phyloP scores from a whole-genome alignment of 2,888 invertebrate genomes.

The Torymus tubicola region DNA sequence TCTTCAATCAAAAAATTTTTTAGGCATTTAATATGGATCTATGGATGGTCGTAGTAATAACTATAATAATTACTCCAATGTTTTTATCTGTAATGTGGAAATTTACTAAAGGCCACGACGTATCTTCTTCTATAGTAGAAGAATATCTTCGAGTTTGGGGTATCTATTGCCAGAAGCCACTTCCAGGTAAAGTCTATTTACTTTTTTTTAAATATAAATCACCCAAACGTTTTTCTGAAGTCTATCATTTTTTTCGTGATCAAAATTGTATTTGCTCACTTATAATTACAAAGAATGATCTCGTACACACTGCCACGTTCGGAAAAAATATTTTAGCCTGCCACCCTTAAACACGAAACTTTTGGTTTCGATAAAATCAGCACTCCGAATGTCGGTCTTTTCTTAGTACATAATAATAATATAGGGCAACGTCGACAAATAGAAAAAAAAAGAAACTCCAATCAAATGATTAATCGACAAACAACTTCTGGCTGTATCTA shows the following conservation, averaged over 20 bases:
- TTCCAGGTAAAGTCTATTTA: slow-evolving; percentile 38
- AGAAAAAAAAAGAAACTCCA: no score
- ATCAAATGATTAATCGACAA: neutral
- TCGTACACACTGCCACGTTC: no score
- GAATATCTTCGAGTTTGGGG: slow-evolving; percentile 50
- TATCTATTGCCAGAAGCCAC: slow-evolving; percentile 53
- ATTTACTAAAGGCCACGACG: slow-evolving; percentile 12
- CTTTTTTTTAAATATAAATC: neutral
- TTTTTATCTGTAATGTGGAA: slow-evolving; percentile 43
- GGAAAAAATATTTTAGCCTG: no score
- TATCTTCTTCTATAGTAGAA: slow-evolving; percentile 23
- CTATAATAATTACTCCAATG: slow-evolving; percentile 34
- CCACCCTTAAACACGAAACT: no score
- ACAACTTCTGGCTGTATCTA: slow-evolving; percentile 13
- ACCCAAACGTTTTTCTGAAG: no score
- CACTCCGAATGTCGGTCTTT: no score
- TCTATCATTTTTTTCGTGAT: no score
- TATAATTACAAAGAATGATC: no score
- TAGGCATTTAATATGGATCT: slow-evolving; percentile 48
- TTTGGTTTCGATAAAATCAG: no score
- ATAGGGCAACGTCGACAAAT: no score
- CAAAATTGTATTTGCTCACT: no score
- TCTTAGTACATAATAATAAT: no score
- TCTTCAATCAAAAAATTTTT: neutral
- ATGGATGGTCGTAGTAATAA: slow-evolving; percentile 42